A percentile compares a stretch with the other conserved stretches of the same genome.
Evolutionary conservation across 2,797 vertebrate genomes (phyloP).

Genomic region (Erithacus rubecula): DNA sequence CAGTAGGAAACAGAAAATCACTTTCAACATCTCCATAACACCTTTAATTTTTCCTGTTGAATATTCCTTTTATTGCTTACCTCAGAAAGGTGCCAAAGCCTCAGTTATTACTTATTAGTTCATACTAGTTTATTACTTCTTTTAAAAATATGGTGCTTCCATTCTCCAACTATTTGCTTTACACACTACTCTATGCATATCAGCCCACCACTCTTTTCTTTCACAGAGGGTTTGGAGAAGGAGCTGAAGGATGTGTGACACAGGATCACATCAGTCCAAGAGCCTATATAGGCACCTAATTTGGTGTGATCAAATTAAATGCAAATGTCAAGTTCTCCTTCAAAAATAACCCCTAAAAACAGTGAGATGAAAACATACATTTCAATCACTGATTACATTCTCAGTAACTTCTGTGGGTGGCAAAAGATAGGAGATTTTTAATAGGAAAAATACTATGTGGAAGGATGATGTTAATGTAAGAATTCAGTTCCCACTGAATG

Average conservation of each 20-base stretch:
- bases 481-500: not conserved
- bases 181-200: not conserved
- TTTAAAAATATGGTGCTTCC: constrained; percentile 54
- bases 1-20: constrained; percentile 68
- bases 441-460: not conserved
- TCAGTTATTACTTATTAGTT: constrained; percentile 66
- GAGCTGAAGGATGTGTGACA: not conserved
- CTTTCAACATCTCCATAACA: constrained; percentile 68
- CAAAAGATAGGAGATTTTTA: not conserved
- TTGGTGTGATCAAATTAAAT: too few species aligned
- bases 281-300: too few species aligned
- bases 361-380: not conserved
- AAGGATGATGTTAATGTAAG: not conserved
- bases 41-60: constrained; percentile 76
- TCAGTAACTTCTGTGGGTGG: not conserved
- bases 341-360: not conserved
- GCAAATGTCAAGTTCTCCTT: not conserved
- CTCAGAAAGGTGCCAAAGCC: constrained; percentile 58
- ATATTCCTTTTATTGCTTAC: constrained; percentile 70
- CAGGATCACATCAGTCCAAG: not conserved
- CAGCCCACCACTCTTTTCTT: too few species aligned
- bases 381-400: not conserved
- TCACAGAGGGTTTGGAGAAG: not conserved
- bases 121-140: constrained; percentile 58
- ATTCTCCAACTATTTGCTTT: constrained; percentile 29